These are phyloP conservation scores for Leucophenga maculata DNA, from an alignment of 2,888 invertebrate genomes.

Conservation along the genomic window DNA sequence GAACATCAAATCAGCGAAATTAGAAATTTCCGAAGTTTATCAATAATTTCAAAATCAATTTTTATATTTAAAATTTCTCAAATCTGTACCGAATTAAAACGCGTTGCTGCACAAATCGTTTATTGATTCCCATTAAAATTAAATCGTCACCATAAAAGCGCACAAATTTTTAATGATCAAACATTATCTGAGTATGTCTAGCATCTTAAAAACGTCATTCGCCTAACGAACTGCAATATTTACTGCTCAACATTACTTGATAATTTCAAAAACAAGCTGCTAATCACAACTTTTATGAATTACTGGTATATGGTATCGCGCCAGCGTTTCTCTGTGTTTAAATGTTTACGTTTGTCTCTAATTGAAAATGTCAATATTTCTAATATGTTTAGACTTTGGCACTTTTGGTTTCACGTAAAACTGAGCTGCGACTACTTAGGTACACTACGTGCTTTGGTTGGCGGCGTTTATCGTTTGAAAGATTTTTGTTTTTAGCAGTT, in stretches of 20 bases:
- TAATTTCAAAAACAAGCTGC: conserved; percentile 38
- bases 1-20: too few species aligned
- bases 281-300: conserved; percentile 44
- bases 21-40: too few species aligned
- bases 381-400: conserved; percentile 36
- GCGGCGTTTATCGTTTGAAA: conserved; percentile 17
- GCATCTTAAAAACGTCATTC: too few species aligned
- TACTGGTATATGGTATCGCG: background rate
- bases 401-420: conserved; percentile 16
- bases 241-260: background rate
- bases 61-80: too few species aligned
- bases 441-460: conserved; percentile 22
- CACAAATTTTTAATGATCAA: too few species aligned
- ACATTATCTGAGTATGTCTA: too few species aligned
- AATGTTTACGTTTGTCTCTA: conserved; percentile 35
- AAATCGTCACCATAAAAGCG: too few species aligned
- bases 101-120: too few species aligned
- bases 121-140: too few species aligned
- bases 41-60: too few species aligned
- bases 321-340: background rate
- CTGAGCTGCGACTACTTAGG: background rate
- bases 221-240: too few species aligned
- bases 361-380: conserved; percentile 54
- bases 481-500: conserved; percentile 32
- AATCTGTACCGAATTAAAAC: too few species aligned